Conservation (phyloP, 2,888 invertebrate species). For the Pollenia amentaria region DNA sequence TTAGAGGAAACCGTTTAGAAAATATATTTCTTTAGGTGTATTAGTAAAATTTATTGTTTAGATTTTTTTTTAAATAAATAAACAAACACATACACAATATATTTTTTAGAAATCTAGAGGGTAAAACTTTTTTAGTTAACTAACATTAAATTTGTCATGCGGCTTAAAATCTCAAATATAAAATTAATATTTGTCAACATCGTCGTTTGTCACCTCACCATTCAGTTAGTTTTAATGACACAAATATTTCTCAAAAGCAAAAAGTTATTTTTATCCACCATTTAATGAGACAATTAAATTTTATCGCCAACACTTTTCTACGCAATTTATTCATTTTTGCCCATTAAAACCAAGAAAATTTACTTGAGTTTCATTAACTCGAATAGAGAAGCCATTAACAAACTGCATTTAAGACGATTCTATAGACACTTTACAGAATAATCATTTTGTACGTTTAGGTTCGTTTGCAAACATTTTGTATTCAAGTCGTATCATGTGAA, state of each 20-base stretch:
- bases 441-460: not conserved
- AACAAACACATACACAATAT: no score
- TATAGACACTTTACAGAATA: not conserved
- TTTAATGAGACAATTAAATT: slow-evolving; percentile 54
- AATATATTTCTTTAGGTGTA: no score
- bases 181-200: slow-evolving; percentile 7
- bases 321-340: slow-evolving; percentile 30
- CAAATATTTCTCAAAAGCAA: slow-evolving; percentile 12
- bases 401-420: slow-evolving; percentile 15
- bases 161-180: slow-evolving; percentile 18
- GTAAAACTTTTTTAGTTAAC: not conserved
- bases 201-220: not conserved
- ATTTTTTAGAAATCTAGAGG: no score
- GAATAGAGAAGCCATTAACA: slow-evolving; percentile 32
- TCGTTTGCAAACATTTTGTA: slow-evolving; percentile 8
- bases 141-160: slow-evolving; percentile 12
- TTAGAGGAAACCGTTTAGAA: no score
- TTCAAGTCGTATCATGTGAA: slow-evolving; percentile 8
- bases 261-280: not conserved
- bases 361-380: slow-evolving; percentile 29
- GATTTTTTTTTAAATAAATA: no score
- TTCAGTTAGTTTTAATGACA: not conserved
- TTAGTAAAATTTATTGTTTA: no score
- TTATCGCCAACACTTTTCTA: slow-evolving; percentile 29
- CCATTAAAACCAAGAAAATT: slow-evolving; percentile 7